These are phyloP conservation scores for Lampropteryx suffumata DNA, from an alignment of 2,888 invertebrate species.

Conservation along the genomic window DNA sequence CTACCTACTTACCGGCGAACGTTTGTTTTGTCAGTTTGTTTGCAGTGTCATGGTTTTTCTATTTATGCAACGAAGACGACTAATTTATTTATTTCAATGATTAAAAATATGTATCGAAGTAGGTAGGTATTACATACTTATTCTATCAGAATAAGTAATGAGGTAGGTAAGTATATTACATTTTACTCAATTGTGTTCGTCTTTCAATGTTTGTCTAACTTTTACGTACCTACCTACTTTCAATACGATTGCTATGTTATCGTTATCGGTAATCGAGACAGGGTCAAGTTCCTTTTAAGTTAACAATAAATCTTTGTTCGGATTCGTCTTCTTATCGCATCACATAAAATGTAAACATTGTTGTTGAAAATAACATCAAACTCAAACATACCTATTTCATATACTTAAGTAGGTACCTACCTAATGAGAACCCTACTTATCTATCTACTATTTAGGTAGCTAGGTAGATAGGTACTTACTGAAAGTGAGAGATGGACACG, in stretches of 20 bases:
- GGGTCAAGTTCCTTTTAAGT: slow-evolving; percentile 1
- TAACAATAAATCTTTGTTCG: slow-evolving; percentile 6
- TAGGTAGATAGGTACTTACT: too few relatives aligned
- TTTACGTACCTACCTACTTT: background rate
- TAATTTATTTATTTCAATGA: too few relatives aligned
- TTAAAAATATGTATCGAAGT: too few relatives aligned
- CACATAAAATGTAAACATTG: background rate
- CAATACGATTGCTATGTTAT: background rate
- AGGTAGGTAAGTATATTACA: background rate
- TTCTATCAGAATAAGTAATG: too few relatives aligned
- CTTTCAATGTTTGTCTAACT: background rate
- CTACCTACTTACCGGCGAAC: too few relatives aligned
- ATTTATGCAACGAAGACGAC: slow-evolving; percentile 15
- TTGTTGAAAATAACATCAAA: background rate
- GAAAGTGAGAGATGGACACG: too few relatives aligned
- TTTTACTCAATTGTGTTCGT: background rate
- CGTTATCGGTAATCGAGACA: background rate
- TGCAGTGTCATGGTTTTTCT: slow-evolving; percentile 14
- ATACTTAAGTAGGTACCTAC: background rate
- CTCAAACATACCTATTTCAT: too few relatives aligned
- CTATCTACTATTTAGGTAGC: background rate
- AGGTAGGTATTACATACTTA: too few relatives aligned
- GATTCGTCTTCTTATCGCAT: background rate
- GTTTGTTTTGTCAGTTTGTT: background rate
- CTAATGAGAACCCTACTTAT: background rate